Conservation (phyloP, 1,140 invertebrate species). For the Gryon sp. region DNA sequence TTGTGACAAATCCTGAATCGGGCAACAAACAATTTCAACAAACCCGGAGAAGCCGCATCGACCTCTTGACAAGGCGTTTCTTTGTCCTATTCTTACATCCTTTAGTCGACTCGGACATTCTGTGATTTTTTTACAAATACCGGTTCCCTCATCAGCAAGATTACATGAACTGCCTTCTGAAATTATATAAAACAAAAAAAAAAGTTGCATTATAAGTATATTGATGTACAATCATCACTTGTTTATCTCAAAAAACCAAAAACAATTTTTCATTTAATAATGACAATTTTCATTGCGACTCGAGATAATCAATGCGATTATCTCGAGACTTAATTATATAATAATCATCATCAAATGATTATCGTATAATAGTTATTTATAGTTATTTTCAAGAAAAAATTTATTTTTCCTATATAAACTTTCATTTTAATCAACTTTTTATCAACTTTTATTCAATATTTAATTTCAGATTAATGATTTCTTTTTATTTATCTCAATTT, state of each 20-base stretch:
- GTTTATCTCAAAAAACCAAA: no score
- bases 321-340: constrained; percentile 3
- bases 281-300: constrained; percentile 6
- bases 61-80: constrained; percentile 40
- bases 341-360: not conserved
- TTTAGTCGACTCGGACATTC: constrained; percentile 67
- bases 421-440: no score
- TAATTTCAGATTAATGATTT: constrained; percentile 2
- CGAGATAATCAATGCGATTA: not conserved
- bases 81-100: constrained; percentile 64
- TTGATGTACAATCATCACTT: no score
- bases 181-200: no score
- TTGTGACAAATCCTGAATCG: constrained; percentile 36
- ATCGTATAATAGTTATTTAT: constrained; percentile 12
- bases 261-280: not conserved
- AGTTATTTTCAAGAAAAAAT: constrained; percentile 8
- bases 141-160: constrained; percentile 58
- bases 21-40: constrained; percentile 74
- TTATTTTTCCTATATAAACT: not conserved
- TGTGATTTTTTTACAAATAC: constrained; percentile 68
- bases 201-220: no score
- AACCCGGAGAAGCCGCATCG: constrained; percentile 69
- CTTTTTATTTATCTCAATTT: no score
- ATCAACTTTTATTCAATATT: no score
- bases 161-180: constrained; percentile 70